Percentiles rank a stretch among this genome's conserved stretches.
Evolutionary conservation across 2,888 invertebrate genomes (phyloP).

Genomic region (Cryptosula pallasiana): DNA sequence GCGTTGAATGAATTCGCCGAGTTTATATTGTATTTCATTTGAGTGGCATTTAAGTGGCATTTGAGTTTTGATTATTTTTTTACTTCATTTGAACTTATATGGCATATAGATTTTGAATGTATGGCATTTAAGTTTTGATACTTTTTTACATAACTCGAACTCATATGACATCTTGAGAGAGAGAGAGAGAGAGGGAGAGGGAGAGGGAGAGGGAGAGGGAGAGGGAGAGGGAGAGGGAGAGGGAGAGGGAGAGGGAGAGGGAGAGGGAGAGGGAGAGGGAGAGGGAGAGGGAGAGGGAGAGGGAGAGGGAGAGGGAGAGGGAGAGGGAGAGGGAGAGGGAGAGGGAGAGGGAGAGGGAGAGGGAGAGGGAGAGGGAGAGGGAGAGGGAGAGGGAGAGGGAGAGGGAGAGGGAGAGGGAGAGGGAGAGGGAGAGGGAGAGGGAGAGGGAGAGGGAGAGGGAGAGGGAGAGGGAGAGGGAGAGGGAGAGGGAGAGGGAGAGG

Average conservation of each 20-base stretch:
- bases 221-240: constrained; percentile 25
- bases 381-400: constrained; percentile 25
- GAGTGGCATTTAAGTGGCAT: too few species aligned
- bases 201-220: constrained; percentile 21
- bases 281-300: constrained; percentile 25
- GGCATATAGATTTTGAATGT: too few species aligned
- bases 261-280: constrained; percentile 24
- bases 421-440: constrained; percentile 23
- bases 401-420: constrained; percentile 25
- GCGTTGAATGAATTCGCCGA: too few species aligned
- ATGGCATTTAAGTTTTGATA: too few species aligned
- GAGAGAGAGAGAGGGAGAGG: constrained; percentile 24
- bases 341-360: constrained; percentile 25
- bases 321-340: constrained; percentile 26
- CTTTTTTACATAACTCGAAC: too few species aligned
- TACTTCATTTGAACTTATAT: too few species aligned
- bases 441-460: constrained; percentile 26
- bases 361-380: constrained; percentile 22
- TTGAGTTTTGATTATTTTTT: too few species aligned
- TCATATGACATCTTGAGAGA: too few species aligned
- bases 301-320: constrained; percentile 27
- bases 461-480: constrained; percentile 27
- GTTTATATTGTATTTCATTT: too few species aligned
- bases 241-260: constrained; percentile 26
- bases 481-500: constrained; percentile 26